Evolutionary conservation across 2,888 invertebrate species (phyloP).

Genomic region (Pseudoips prasinana): DNA sequence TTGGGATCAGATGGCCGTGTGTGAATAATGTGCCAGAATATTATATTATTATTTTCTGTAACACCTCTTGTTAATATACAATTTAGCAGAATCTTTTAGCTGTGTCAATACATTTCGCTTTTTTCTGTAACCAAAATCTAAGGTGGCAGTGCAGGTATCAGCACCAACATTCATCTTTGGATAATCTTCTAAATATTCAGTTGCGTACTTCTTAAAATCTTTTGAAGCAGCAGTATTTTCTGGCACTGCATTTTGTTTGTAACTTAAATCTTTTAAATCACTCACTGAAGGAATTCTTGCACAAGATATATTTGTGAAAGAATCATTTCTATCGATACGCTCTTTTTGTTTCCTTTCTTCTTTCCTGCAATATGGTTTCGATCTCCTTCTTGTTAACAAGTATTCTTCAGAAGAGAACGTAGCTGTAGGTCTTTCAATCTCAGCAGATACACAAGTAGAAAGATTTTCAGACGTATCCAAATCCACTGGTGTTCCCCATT

Average conservation of each 20-base stretch:
- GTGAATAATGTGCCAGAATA: too few relatives aligned
- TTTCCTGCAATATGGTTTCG: constrained; percentile 36
- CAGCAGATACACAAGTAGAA: neutral
- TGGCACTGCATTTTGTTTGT: constrained; percentile 9
- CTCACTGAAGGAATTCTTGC: constrained; percentile 34
- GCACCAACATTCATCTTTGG: constrained; percentile 6
- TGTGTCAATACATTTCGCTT: constrained; percentile 22
- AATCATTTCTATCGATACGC: constrained; percentile 33
- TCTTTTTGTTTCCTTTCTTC: constrained; percentile 24
- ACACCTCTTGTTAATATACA: constrained; percentile 26
- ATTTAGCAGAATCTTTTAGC: constrained; percentile 27
- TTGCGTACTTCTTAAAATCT: constrained; percentile 11
- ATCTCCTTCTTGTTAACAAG: constrained; percentile 35
- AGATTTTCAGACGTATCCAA: constrained; percentile 35
- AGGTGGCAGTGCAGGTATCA: constrained; percentile 7
- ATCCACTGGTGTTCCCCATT: constrained; percentile 57
- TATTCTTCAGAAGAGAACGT: constrained; percentile 61
- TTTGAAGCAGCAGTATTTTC: constrained; percentile 16
- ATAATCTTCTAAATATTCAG: constrained; percentile 15
- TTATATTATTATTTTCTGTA: too few relatives aligned
- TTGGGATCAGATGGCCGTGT: too few relatives aligned
- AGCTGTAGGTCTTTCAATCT: constrained; percentile 20
- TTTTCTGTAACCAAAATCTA: constrained; percentile 23
- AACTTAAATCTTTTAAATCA: constrained; percentile 27
- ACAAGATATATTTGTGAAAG: constrained; percentile 48